Evolutionary conservation across 2,113 vertebrate genomes (phyloP).

Genomic region (Gymnocephalus cernua): DNA sequence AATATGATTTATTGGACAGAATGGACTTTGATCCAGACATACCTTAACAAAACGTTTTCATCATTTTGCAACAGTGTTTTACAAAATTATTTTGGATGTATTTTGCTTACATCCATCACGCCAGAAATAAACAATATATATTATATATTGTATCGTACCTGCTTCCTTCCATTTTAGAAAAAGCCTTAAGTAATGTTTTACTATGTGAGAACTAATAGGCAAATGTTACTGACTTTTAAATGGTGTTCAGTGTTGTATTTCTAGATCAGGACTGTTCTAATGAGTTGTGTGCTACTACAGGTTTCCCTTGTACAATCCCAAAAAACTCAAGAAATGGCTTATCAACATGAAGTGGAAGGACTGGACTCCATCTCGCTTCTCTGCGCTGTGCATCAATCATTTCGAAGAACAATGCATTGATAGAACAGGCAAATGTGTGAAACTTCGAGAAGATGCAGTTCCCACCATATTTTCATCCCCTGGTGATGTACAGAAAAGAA

Average conservation of each 20-base stretch:
- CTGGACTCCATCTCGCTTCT: slow-evolving; percentile 76
- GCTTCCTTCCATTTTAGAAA: neutral
- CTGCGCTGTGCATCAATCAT: slow-evolving; percentile 74
- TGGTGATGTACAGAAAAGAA: slow-evolving; percentile 31
- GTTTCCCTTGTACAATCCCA: slow-evolving; percentile 74
- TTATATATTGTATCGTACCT: neutral
- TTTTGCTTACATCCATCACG: neutral
- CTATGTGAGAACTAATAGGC: neutral
- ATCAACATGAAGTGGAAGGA: slow-evolving; percentile 75
- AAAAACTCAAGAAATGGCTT: slow-evolving; percentile 77
- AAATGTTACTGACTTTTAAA: neutral
- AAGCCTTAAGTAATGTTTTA: neutral
- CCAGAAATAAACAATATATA: neutral
- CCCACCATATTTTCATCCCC: slow-evolving; percentile 72
- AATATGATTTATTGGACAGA: neutral
- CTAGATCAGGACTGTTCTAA: neutral
- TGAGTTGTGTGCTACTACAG: slow-evolving; percentile 24
- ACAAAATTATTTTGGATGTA: neutral
- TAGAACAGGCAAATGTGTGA: slow-evolving; percentile 65
- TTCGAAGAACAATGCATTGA: slow-evolving; percentile 75
- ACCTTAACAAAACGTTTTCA: neutral
- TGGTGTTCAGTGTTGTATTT: neutral
- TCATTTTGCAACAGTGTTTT: neutral
- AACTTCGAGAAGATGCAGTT: slow-evolving; percentile 67
- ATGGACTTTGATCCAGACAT: neutral